Evolutionary conservation across 1,140 invertebrate species (phyloP).

Genomic region (Drosophila grimshawi): DNA sequence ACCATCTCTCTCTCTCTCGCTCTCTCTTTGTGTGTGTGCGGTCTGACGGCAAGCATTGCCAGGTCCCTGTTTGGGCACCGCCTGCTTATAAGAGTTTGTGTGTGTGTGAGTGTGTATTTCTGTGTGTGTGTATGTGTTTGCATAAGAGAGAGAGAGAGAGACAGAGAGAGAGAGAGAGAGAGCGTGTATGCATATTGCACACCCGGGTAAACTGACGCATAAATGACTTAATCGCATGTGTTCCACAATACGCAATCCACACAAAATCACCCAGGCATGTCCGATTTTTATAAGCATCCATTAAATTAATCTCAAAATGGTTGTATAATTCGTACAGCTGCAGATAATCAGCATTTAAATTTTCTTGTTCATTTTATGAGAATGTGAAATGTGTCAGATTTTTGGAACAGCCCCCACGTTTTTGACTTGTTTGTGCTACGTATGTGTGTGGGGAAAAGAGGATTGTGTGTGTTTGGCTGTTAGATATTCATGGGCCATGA

Average conservation of each 20-base stretch:
- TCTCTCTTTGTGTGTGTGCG: conserved; percentile 40
- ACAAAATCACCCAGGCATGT: conserved; percentile 7
- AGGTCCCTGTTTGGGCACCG: conserved; percentile 42
- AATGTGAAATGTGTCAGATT: neutral
- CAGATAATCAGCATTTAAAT: neutral
- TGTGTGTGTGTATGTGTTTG: conserved; percentile 7
- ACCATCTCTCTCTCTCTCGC: neutral
- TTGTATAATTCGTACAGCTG: too few species aligned
- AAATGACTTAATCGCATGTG: conserved; percentile 64
- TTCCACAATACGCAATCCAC: conserved; percentile 35
- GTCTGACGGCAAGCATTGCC: conserved; percentile 54
- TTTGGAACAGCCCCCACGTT: neutral
- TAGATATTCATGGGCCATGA: conserved; percentile 63
- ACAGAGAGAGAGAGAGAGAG: too few species aligned
- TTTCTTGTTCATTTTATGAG: conserved; percentile 1
- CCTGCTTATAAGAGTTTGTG: conserved; percentile 15
- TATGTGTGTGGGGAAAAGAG: neutral
- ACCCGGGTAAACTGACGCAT: conserved; percentile 44
- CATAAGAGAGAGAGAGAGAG: too few species aligned
- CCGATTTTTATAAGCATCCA: too few species aligned
- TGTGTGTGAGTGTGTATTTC: conserved; percentile 13
- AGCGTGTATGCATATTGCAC: conserved; percentile 54
- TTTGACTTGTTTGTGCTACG: neutral
- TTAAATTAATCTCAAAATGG: neutral
- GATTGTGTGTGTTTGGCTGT: conserved; percentile 39